Evolutionary conservation across 2,797 vertebrate genomes (phyloP).

Genomic region (Hippoglossus hippoglossus): DNA sequence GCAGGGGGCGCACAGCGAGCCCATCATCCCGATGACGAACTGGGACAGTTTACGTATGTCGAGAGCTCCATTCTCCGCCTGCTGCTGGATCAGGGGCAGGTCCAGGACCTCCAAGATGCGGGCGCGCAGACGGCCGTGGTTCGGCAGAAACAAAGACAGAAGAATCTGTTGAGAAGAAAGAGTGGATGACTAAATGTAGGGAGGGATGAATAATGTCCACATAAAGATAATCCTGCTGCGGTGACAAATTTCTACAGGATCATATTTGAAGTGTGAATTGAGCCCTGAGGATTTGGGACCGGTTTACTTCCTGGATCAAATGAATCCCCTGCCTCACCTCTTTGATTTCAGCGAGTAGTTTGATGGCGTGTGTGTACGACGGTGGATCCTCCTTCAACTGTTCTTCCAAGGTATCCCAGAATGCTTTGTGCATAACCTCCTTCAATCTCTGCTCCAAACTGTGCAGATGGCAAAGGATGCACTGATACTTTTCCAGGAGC

Average conservation of each 20-base stretch:
- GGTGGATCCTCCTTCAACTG: slow-evolving; percentile 93
- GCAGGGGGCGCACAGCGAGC: slow-evolving; percentile 92
- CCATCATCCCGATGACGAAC: slow-evolving; percentile 95
- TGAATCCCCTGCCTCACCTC: slow-evolving; percentile 82
- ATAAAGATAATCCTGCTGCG: not conserved
- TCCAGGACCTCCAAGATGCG: slow-evolving; percentile 94
- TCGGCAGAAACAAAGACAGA: slow-evolving; percentile 91
- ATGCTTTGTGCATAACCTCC: slow-evolving; percentile 96
- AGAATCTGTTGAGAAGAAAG: slow-evolving; percentile 81
- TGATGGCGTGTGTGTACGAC: slow-evolving; percentile 91
- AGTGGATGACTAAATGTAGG: not conserved
- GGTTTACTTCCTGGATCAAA: not conserved
- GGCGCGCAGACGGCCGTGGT: slow-evolving; percentile 88
- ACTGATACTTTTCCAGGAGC: not conserved
- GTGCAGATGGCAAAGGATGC: slow-evolving; percentile 11
- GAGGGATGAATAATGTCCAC: not conserved
- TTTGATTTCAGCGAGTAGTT: slow-evolving; percentile 94
- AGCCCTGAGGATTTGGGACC: not conserved
- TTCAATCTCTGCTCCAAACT: slow-evolving; percentile 94
- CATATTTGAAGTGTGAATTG: not conserved
- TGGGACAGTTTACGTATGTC: slow-evolving; percentile 90
- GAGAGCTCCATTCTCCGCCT: slow-evolving; percentile 93
- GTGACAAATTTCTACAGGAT: not conserved
- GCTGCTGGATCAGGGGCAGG: slow-evolving; percentile 93
- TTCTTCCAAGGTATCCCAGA: slow-evolving; percentile 94